Evolutionary conservation across 2,113 vertebrate species (phyloP), one percentile per base, ranked within the genome.

Genomic region (Campylorhamphus procurvoides): DNA sequence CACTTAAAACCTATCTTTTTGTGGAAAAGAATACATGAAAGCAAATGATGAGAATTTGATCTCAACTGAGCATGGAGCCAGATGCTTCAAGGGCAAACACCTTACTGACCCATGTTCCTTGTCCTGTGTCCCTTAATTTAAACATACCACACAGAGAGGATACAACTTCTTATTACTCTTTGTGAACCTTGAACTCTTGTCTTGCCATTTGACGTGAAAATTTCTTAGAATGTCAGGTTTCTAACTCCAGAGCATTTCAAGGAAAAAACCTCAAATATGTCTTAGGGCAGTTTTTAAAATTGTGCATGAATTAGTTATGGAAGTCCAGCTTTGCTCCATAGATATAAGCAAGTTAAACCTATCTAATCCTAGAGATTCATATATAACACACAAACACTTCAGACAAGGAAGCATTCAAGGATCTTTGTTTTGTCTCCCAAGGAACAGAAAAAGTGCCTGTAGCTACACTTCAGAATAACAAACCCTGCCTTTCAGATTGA

Each of bases 111-210:
- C 12, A 40, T 40, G 39, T 40, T 40, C 39, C 28, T 9, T 40
- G 27, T 40, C 25, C 18, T 22, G 1, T 42, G 16, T 53, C 31
- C 8, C 49, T 79, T 64, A 22, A 16, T 58, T 76, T 31, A 52
- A 80, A 58, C 0, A 0, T 6, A 6, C 18, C 35, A 75, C 10
- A 5, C 14, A 56, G 8, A 73, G 14, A 73, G 4, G 12, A 59
- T 35, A 37, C 22, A 58, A 27, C 2, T 49, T 49, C 25, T 63
- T 50, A 53, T 23, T 50, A 58, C 62, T 14, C 9, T 68, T 55
- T 58, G 18, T 49, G n/a, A 83, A 44, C 18, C 7, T 24, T 47
- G 14, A 84, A 53, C 46, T 58, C 7, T 49, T 73, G 25, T 78
- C 33, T 66, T 14, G 4, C 3, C 16, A 50, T 77, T 83, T 74